Conservation (phyloP, 2,797 vertebrate species). For the Tinamus major region DNA sequence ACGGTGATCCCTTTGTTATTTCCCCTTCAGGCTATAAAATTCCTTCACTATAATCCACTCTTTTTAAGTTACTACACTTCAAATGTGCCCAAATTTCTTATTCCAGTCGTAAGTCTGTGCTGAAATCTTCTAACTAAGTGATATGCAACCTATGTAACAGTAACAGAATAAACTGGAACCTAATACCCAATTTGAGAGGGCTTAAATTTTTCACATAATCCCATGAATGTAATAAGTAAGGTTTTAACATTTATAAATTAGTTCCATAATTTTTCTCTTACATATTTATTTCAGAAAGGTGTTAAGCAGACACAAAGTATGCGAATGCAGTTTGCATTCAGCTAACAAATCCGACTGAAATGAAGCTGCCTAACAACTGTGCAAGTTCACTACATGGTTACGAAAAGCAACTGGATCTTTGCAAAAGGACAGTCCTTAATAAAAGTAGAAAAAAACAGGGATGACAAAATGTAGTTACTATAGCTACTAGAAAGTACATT, state of each 20-base stretch:
- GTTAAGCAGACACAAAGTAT: background rate
- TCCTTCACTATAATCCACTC: background rate
- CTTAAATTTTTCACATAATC: conserved; percentile 4
- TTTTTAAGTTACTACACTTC: background rate
- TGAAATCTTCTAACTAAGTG: background rate
- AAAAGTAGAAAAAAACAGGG: background rate
- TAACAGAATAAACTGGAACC: background rate
- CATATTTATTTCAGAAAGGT: background rate
- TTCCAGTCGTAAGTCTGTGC: background rate
- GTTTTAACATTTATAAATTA: conserved; percentile 4
- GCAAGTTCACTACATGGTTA: background rate
- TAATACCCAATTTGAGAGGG: background rate
- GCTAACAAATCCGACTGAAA: background rate
- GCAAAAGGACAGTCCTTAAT: background rate
- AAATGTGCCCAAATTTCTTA: background rate
- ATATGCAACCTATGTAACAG: background rate
- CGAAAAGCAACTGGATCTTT: background rate
- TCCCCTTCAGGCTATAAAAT: background rate
- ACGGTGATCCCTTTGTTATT: background rate
- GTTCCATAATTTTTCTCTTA: background rate
- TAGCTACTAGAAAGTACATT: background rate
- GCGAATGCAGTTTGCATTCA: background rate
- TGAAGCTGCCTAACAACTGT: background rate
- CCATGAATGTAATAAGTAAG: background rate
- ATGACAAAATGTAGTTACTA: background rate